Evolutionary conservation across 2,797 vertebrate genomes (phyloP), one percentile per base, ranked within the genome.

Genomic region (Dipus sagitta): DNA sequence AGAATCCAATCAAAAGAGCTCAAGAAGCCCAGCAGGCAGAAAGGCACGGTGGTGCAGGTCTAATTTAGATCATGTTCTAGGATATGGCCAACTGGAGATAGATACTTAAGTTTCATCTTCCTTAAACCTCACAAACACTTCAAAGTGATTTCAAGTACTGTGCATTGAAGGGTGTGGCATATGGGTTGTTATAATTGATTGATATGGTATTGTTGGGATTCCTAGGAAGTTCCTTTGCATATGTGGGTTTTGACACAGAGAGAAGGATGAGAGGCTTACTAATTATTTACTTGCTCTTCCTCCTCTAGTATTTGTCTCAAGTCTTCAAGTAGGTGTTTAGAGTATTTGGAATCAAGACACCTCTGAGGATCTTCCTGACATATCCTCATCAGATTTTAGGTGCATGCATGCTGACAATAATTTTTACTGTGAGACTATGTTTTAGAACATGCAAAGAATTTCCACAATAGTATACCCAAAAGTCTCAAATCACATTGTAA

Each of bases 371-470:
- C 20, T 83, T n/a, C 88, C 28, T 62, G 68, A 65, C 11, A 65
- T 84, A 77, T 47, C 3, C 15, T 47, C 58, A 74, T 90, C 42
- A 62, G 24, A 80, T 26, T 6, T 0, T 67, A 4, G 10, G 60
- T 76, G 74, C 20, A 23, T 20, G 58, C 13, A 7, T n/a, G 32
- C 3, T 47, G 12, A 47, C 30, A 87, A 52, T 91, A 87, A 52
- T 91, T 86, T 2, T 64, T 64, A 82, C 1, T 20, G 18, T 20
- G 4, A n/a, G 3, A 67, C 3, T 15, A 24, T 28, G 14, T 58
- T 92, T 90, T 67, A 54, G 91, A 74, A 94, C 7, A 81, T 78
- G 54, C 6, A 80, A 82, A 6, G 34, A 5, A 71, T 71, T 89
- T 93, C n/a, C 9, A 54, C 90, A 86, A 90, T 13, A 5, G 23